phyloP scores from a whole-genome alignment of 2,888 invertebrate species.

The Leucophenga maculata region DNA sequence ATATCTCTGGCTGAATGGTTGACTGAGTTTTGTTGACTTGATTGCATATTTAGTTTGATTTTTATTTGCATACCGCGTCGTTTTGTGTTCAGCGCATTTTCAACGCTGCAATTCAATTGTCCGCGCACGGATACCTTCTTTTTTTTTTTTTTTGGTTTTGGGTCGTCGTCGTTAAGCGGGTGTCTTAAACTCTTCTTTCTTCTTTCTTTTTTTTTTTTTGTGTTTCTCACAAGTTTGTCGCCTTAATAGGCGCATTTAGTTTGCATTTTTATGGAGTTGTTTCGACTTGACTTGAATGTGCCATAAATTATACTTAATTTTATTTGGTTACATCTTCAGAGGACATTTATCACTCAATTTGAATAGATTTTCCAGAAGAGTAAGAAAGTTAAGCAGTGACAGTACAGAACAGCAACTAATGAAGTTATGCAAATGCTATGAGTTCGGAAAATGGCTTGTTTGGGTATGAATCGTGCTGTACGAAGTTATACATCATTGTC shows the following conservation, averaged over 20 bases:
- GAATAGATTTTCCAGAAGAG: conserved; percentile 55
- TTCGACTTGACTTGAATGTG: conserved; percentile 62
- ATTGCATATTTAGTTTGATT: conserved; percentile 53
- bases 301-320: conserved; percentile 65
- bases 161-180: neutral
- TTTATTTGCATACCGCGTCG: conserved; percentile 54
- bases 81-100: conserved; percentile 54
- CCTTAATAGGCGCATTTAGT: conserved; percentile 65
- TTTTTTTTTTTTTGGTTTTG: conserved; percentile 7
- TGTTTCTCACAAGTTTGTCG: conserved; percentile 61
- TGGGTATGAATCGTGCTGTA: too few relatives aligned
- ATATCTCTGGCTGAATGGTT: too few relatives aligned
- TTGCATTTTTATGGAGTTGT: conserved; percentile 66
- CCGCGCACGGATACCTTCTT: conserved; percentile 38
- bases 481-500: too few relatives aligned
- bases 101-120: conserved; percentile 58
- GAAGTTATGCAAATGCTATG: conserved; percentile 6
- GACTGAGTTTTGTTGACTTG: conserved; percentile 38
- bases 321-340: conserved; percentile 63
- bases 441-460: too few relatives aligned
- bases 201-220: conserved; percentile 32
- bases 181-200: conserved; percentile 21
- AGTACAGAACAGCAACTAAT: neutral
- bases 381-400: conserved; percentile 46
- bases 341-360: conserved; percentile 65